A percentile compares a stretch with the other conserved stretches of the same genome.
Evolutionary conservation across 2,113 vertebrate species (phyloP).

Genomic region (Chamaea fasciata): DNA sequence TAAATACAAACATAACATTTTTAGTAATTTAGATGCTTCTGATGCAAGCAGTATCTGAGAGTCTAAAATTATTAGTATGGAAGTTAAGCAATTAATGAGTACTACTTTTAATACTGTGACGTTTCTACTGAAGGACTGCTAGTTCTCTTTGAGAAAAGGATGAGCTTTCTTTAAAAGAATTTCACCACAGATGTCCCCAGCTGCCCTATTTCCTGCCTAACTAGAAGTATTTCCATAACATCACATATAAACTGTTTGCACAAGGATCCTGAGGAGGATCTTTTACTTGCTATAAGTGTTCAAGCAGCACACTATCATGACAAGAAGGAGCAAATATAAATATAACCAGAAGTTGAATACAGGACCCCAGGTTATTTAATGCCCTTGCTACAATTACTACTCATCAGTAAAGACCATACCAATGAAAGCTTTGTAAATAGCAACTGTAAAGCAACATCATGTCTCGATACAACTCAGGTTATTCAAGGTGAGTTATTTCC

Average conservation of each 20-base stretch:
- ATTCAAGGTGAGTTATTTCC: slow-evolving; percentile 22
- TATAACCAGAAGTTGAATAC: neutral
- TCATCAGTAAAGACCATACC: neutral
- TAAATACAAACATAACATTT: neutral
- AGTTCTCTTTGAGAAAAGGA: neutral
- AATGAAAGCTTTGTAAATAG: neutral
- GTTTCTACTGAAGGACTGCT: neutral
- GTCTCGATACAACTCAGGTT: neutral
- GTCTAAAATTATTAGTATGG: neutral
- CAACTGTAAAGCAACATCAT: neutral
- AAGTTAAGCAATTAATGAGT: neutral
- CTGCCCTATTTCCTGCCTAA: neutral
- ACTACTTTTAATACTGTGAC: neutral
- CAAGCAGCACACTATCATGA: neutral
- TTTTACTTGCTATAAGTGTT: neutral
- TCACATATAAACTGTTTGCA: neutral
- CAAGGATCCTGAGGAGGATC: neutral
- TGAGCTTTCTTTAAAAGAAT: neutral
- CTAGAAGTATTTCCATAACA: neutral
- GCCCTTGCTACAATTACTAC: neutral
- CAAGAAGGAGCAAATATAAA: neutral
- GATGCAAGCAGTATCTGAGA: neutral
- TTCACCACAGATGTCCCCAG: neutral
- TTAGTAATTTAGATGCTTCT: neutral
- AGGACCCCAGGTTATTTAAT: neutral